Evolutionary conservation across 2,888 invertebrate species (phyloP).

Genomic region (Camponotus fellah): DNA sequence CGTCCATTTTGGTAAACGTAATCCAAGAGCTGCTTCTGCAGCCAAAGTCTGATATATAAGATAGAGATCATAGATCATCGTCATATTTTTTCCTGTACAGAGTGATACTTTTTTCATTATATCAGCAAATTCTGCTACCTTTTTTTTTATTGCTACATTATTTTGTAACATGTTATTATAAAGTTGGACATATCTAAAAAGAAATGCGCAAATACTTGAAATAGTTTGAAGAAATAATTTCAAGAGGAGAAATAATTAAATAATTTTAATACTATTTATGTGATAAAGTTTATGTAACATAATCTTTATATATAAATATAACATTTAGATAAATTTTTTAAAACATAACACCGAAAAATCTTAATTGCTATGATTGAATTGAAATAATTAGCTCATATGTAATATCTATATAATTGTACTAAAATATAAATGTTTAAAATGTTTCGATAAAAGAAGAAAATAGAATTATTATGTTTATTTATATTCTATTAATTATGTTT

Average conservation of each 20-base stretch:
- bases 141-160: slow-evolving; percentile 27
- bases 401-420: not conserved
- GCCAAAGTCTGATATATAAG: slow-evolving; percentile 72
- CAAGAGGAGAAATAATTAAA: not conserved
- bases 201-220: not conserved
- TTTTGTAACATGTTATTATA: not conserved
- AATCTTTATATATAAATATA: not conserved
- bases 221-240: not conserved
- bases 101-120: slow-evolving; percentile 65
- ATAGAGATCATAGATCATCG: slow-evolving; percentile 26
- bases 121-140: slow-evolving; percentile 58
- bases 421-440: not conserved
- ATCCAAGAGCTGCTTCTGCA: slow-evolving; percentile 86
- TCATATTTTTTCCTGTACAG: slow-evolving; percentile 54
- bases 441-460: not conserved
- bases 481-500: not conserved
- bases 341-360: not conserved
- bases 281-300: not conserved
- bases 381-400: not conserved
- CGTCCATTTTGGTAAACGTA: slow-evolving; percentile 87
- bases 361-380: not conserved
- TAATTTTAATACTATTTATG: slow-evolving; percentile 1
- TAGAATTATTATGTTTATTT: not conserved
- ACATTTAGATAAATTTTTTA: not conserved
- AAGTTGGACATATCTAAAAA: not conserved